Percentiles rank a stretch among this genome's conserved stretches.
Evolutionary conservation across 2,797 vertebrate genomes (phyloP).

Genomic region (Allobates femoralis): DNA sequence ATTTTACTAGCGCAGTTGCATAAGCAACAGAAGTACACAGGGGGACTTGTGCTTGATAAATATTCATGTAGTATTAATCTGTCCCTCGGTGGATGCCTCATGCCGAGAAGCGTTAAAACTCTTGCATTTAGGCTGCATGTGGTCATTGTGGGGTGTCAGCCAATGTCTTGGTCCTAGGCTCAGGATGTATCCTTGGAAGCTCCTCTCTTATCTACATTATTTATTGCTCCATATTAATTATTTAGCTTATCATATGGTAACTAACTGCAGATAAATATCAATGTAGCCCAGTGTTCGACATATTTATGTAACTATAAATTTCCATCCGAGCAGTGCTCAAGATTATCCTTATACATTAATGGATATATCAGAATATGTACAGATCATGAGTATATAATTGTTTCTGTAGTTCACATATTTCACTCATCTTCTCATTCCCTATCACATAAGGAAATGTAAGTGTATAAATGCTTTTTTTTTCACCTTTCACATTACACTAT

Average conservation of each 20-base stretch:
- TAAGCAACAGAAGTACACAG: constrained; percentile 67
- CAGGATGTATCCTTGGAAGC: constrained; percentile 78
- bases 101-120: constrained; percentile 67
- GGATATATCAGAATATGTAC: no score
- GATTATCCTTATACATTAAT: no score
- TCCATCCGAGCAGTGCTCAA: no score
- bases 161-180: constrained; percentile 68
- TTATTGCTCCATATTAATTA: constrained; percentile 76
- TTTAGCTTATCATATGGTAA: constrained; percentile 78
- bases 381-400: no score
- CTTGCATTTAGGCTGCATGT: constrained; percentile 68
- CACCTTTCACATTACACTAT: no score
- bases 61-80: constrained; percentile 75
- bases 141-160: constrained; percentile 69
- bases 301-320: neutral
- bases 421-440: no score
- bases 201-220: constrained; percentile 78
- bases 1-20: constrained; percentile 57
- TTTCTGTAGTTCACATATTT: no score
- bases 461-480: no score
- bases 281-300: constrained; percentile 68
- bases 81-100: constrained; percentile 70
- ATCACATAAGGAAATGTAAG: no score
- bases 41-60: constrained; percentile 71
- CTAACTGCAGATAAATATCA: constrained; percentile 72